Evolutionary conservation across 2,888 invertebrate species (phyloP).

Genomic region (Odontocolon sp.): DNA sequence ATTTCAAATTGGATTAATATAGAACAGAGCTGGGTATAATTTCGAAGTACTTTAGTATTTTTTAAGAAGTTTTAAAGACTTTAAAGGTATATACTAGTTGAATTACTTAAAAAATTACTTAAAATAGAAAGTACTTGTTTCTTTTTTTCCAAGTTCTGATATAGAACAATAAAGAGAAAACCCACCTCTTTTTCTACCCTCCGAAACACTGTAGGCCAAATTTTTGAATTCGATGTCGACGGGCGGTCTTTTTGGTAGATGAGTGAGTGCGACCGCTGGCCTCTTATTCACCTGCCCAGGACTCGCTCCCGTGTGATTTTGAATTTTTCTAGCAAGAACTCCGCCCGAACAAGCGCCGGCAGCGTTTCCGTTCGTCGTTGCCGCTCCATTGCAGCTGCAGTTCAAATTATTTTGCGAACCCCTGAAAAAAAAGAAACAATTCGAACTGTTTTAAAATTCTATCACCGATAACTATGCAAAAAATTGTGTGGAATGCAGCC

Average conservation of each 20-base stretch:
- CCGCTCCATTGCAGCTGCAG: constrained; percentile 85
- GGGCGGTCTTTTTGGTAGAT: constrained; percentile 92
- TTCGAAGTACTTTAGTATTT: neutral
- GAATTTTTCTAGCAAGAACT: constrained; percentile 86
- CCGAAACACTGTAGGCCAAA: constrained; percentile 94
- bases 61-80: neutral
- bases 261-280: constrained; percentile 89
- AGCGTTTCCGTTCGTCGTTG: constrained; percentile 77
- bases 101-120: too few species aligned
- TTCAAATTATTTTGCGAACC: constrained; percentile 87
- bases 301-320: constrained; percentile 85
- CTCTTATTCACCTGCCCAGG: constrained; percentile 84
- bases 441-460: neutral
- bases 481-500: neutral
- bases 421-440: constrained; percentile 80
- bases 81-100: too few species aligned
- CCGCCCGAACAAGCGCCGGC: constrained; percentile 79
- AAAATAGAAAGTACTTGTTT: too few species aligned
- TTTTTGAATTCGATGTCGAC: constrained; percentile 95
- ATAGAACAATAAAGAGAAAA: too few species aligned
- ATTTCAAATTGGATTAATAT: too few species aligned
- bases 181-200: constrained; percentile 87
- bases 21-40: too few species aligned
- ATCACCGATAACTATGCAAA: neutral
- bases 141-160: too few species aligned